Evolutionary conservation across 2,113 vertebrate genomes (phyloP).

Genomic region (Probosciger aterrimus): DNA sequence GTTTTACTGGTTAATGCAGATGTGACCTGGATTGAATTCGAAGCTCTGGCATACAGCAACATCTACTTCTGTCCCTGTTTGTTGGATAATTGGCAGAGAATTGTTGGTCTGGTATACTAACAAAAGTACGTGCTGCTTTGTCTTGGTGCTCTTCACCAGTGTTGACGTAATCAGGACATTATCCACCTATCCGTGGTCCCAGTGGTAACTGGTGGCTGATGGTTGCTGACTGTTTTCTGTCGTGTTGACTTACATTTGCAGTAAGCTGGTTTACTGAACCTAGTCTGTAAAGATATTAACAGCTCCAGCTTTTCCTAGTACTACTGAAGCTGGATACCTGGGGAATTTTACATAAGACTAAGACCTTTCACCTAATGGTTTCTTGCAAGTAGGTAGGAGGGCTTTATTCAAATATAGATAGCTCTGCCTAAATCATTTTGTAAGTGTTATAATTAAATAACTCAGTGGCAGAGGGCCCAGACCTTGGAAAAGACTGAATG

Average conservation of each 20-base stretch:
- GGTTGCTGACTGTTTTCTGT: background rate
- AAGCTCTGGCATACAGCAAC: background rate
- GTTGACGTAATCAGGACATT: rapidly evolving
- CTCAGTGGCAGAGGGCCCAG: constrained; percentile 52
- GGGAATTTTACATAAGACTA: constrained; percentile 10
- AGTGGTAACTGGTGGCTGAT: background rate
- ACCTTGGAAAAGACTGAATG: constrained; percentile 34
- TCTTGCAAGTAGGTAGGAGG: constrained; percentile 42
- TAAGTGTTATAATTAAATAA: constrained; percentile 65
- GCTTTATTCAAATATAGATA: constrained; percentile 62
- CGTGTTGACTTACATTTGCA: background rate
- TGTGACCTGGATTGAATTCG: background rate
- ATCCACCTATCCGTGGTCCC: rapidly evolving
- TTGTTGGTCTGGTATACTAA: background rate
- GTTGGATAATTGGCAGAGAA: background rate
- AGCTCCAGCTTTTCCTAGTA: background rate
- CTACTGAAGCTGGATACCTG: background rate
- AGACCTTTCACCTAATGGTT: constrained; percentile 49
- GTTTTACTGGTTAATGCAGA: background rate
- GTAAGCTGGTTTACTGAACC: background rate
- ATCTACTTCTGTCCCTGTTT: background rate
- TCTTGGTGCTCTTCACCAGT: background rate
- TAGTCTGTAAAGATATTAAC: background rate
- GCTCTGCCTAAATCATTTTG: constrained; percentile 48
- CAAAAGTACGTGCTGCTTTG: background rate